phyloP scores from a whole-genome alignment of 2,113 vertebrate species.

The Mirounga angustirostris region DNA sequence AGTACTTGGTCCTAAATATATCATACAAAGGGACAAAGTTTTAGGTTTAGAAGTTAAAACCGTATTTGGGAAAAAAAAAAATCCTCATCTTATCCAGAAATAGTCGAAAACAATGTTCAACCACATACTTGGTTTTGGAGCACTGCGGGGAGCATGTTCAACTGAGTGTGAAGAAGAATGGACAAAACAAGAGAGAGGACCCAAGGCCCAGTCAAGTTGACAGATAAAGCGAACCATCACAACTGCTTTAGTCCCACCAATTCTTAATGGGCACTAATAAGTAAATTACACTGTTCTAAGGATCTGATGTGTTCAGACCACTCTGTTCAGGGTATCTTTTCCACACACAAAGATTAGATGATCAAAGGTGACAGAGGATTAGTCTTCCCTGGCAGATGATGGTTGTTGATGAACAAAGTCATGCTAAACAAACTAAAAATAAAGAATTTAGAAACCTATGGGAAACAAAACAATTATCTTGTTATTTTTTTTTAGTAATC shows the following conservation, averaged over 20 bases:
- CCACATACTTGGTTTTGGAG: not conserved
- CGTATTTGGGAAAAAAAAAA: not conserved
- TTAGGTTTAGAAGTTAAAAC: slow-evolving; percentile 62
- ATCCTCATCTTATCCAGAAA: not conserved
- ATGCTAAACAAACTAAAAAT: not conserved
- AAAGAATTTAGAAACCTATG: not conserved
- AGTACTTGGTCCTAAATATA: slow-evolving; percentile 30
- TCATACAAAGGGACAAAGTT: slow-evolving; percentile 45
- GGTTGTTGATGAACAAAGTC: not conserved
- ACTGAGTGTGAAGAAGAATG: not conserved
- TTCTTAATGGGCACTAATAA: not conserved
- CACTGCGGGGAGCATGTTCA: not conserved
- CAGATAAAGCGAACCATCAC: not conserved
- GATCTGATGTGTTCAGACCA: not conserved
- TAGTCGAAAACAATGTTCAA: not conserved
- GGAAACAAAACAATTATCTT: not conserved
- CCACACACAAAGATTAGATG: not conserved
- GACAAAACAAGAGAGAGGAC: not conserved
- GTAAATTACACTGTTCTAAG: not conserved
- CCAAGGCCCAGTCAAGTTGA: rapidly evolving
- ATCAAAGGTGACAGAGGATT: not conserved
- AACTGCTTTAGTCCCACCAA: not conserved
- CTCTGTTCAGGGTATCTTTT: not conserved
- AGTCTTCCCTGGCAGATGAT: not conserved
- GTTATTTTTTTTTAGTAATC: not conserved